Conservation (phyloP, 2,888 invertebrate genomes). For the Dermolepida albohirtum region DNA sequence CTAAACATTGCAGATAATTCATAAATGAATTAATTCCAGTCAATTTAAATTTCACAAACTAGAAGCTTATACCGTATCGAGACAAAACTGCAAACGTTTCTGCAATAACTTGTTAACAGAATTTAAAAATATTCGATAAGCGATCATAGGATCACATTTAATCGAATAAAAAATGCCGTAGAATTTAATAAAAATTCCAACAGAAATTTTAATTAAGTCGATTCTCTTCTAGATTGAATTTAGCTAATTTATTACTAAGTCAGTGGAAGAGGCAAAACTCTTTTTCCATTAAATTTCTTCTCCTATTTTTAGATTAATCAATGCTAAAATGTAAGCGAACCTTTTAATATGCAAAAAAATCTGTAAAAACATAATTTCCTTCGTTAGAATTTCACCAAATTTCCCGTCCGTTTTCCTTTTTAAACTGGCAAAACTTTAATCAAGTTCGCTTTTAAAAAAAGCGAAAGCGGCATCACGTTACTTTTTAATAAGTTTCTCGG, state of each 20-base stretch:
- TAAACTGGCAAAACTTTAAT: conserved; percentile 3
- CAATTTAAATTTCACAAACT: no score
- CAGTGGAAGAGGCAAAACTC: conserved; percentile 2
- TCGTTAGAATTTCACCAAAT: not conserved
- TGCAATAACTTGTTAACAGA: no score
- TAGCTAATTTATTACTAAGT: conserved; percentile 3
- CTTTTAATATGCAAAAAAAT: conserved; percentile 23
- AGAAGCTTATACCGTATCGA: no score
- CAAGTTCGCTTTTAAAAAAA: conserved; percentile 1
- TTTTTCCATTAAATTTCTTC: conserved; percentile 4
- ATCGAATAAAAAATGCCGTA: not conserved
- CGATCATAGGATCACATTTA: not conserved
- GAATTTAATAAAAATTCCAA: conserved; percentile 6
- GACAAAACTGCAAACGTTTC: no score
- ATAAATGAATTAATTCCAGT: no score
- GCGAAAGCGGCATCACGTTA: conserved; percentile 14
- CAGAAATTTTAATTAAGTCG: conserved; percentile 13
- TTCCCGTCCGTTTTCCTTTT: conserved; percentile 3
- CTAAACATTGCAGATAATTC: no score
- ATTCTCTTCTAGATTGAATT: conserved; percentile 4
- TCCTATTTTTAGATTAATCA: conserved; percentile 21
- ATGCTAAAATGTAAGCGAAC: not conserved
- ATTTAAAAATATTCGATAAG: no score
- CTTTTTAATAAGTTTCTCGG: conserved; percentile 10
- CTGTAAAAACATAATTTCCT: conserved; percentile 10